Evolutionary conservation across 2,888 invertebrate genomes (phyloP), one percentile per base, ranked within the genome.

Genomic region (Hypolimnas misippus): DNA sequence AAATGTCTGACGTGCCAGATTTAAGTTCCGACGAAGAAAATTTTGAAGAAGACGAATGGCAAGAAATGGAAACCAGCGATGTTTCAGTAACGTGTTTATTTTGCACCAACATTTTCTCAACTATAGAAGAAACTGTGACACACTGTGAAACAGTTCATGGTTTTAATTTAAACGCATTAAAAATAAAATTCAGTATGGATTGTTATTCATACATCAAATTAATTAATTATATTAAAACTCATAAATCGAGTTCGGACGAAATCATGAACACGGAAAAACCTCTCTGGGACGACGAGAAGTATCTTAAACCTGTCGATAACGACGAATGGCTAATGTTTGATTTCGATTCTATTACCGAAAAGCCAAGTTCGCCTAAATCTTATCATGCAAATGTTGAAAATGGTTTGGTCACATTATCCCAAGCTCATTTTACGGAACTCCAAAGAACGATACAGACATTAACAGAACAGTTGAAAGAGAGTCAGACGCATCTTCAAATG

Each of bases 261-360:
- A 82, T 95, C 46, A 89, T 93, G 69, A 83, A 86, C 5, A 80
- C 93, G 14, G 84, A 89, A 50, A 82, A 86, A 65, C 87, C 93
- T 1, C 79, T 94, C 4, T 98, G 97, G 97, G 93, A 94, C 10
- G 94, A 94, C 73, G 97, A 97, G 59, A 94, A 93, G 70, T 97
- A 96, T 81, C 89, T 98, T 62, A 95, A 94, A 78, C 97, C 98
- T 0, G 93, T 94, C 3, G 93, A 94, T 66, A 94, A 95, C 77
- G 98, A 98, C 79, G 93, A 96, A 8, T 96, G 97, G 96, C 84
- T 98, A 44, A 96, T 95, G 94, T 96, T 95, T 81, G 97, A 97
- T 94, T 94, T 89, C 64, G 92, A 92, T 51, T 86, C 89, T n/a
- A 68, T 89, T 7, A 71, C 79, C 1, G 88, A 88, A 12, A 84